These are phyloP conservation scores for Mustelus asterias DNA, from an alignment of 2,113 vertebrate species.

Conservation along the genomic window DNA sequence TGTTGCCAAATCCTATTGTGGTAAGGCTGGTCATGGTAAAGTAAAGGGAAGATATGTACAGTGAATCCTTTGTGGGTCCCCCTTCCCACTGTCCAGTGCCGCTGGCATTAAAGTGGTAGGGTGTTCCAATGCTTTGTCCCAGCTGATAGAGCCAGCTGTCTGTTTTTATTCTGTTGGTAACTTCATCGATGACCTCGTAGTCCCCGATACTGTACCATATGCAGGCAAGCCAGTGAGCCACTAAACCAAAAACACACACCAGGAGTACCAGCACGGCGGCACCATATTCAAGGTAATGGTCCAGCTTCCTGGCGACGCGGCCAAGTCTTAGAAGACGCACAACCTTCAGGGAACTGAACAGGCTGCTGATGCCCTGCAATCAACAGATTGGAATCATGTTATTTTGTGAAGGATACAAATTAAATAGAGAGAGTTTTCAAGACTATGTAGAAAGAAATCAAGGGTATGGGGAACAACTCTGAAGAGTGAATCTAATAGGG, in stretches of 20 bases:
- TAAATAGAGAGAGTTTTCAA: background rate
- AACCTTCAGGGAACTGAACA: conserved; percentile 96
- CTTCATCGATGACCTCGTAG: conserved; percentile 91
- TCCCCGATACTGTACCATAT: conserved; percentile 99
- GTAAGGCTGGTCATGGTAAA: conserved; percentile 99
- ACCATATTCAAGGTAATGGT: conserved; percentile 94
- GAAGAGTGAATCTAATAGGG: background rate
- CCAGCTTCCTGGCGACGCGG: conserved; percentile 87
- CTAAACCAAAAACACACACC: conserved; percentile 92
- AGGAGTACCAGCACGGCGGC: conserved; percentile 87
- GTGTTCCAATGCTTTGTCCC: conserved; percentile 85
- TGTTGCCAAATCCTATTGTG: conserved; percentile 96
- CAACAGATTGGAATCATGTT: conserved; percentile 6
- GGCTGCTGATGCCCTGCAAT: conserved; percentile 86
- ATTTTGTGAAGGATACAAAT: background rate
- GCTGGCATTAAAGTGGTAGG: conserved; percentile 83
- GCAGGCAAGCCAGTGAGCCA: conserved; percentile 95
- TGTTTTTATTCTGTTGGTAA: conserved; percentile 84
- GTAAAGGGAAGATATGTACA: conserved; percentile 95
- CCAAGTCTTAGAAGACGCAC: conserved; percentile 87
- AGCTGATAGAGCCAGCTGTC: conserved; percentile 97
- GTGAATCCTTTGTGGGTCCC: conserved; percentile 87
- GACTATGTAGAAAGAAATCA: background rate
- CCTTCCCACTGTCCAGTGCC: conserved; percentile 89
- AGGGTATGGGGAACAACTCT: background rate